Evolutionary conservation across 2,888 invertebrate genomes (phyloP), one percentile per base, ranked within the genome.

Genomic region (Heteromyza rotundicornis): DNA sequence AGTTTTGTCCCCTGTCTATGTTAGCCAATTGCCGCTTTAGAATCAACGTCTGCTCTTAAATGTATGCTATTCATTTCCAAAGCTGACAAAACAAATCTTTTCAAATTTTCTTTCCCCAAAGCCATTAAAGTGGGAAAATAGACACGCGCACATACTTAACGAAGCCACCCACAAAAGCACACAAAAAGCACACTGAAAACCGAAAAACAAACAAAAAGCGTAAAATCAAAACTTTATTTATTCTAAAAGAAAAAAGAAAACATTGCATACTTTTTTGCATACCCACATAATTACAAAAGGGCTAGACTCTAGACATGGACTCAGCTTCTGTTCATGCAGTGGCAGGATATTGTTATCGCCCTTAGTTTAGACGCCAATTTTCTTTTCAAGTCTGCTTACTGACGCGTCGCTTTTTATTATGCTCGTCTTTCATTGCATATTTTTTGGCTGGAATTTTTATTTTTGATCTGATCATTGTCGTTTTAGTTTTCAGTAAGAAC

Each of bases 31-130:
- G 40, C 40, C n/a, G 40, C 14, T n/a, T 40, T 40, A 12, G 14
- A 40, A n/a, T 3, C 2, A 7, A 12, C 40, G 40, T n/a, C 40
- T n/a, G 40, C 40, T 12, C 40, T 3, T 40, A n/a, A 8, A 40
- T 40, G 40, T 40, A 40, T n/a, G 40, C 40, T 40, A 40, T 40
- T 40, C 5, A 40, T 40, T 40, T 40, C 3, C 5, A 40, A 40
- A 40, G 40, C 40, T 7, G n/a, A 40, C n/a, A 40, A 40, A 40
- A 40, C 40, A 40, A 40, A 40, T 40, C 40, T 40, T 40, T 40
- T 40, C 40, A 40, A 40, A 7, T n/a, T n/a, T n/a, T n/a, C n/a
- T n/a, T 40, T 40, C n/a, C n/a, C 12, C 14, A 8, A 14, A n/a
- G 40, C 40, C n/a, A 40, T 40, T 12, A 40, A 40, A 40, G 10